Evolutionary conservation across 2,888 invertebrate genomes (phyloP).

Genomic region (Leptinotarsa juncta): DNA sequence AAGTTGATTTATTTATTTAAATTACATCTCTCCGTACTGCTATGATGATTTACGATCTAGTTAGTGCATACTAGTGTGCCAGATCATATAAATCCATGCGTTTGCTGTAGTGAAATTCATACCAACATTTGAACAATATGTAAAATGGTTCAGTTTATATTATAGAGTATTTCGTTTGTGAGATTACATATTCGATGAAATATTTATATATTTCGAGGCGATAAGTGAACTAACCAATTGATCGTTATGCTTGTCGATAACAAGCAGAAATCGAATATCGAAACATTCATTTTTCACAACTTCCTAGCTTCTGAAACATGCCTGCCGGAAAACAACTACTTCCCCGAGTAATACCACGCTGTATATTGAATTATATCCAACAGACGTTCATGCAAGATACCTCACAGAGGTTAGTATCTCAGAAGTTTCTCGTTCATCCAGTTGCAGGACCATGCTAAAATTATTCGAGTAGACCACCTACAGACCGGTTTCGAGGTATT

Average conservation of each 20-base stretch:
- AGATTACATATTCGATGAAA: slow-evolving; percentile 15
- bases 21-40: slow-evolving; percentile 49
- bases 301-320: too few species aligned
- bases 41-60: slow-evolving; percentile 47
- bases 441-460: too few species aligned
- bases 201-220: background rate
- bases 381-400: too few species aligned
- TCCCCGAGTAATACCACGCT: too few species aligned
- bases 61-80: slow-evolving; percentile 41
- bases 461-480: too few species aligned
- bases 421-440: too few species aligned
- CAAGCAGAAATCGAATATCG: background rate
- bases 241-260: background rate
- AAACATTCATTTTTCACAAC: too few species aligned
- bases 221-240: background rate
- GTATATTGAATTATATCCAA: too few species aligned
- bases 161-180: slow-evolving; percentile 8
- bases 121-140: slow-evolving; percentile 36
- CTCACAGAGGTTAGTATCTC: too few species aligned
- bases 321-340: too few species aligned
- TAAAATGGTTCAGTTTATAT: slow-evolving; percentile 20
- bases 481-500: too few species aligned
- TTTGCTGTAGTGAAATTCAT: slow-evolving; percentile 40
- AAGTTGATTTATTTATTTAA: slow-evolving; percentile 54
- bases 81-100: slow-evolving; percentile 37